Conservation (phyloP, 2,113 vertebrate species). For the Deroptyus accipitrinus region DNA sequence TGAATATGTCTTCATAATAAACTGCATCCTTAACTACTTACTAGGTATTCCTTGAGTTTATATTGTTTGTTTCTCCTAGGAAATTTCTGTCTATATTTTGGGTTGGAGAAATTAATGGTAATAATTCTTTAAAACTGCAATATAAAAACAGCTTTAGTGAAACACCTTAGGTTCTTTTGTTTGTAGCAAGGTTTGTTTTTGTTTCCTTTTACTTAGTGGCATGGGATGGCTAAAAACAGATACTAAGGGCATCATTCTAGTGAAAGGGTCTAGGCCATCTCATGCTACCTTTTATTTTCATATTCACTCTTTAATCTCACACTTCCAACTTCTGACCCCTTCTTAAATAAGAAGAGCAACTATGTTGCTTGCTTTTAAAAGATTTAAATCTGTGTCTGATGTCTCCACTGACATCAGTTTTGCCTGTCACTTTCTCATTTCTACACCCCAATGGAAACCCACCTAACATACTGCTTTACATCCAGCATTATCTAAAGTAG, state of each 20-base stretch:
- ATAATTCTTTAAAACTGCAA: slow-evolving; percentile 54
- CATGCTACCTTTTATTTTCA: slow-evolving; percentile 35
- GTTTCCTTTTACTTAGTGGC: slow-evolving; percentile 29
- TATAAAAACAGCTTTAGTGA: slow-evolving; percentile 74
- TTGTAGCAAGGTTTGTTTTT: slow-evolving; percentile 53
- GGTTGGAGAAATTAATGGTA: slow-evolving; percentile 55
- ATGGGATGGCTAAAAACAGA: slow-evolving; percentile 52
- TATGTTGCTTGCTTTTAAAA: slow-evolving; percentile 61
- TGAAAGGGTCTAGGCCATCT: slow-evolving; percentile 62
- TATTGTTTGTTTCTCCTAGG: slow-evolving; percentile 60
- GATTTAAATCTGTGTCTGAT: slow-evolving; percentile 63
- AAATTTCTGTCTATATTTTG: slow-evolving; percentile 47
- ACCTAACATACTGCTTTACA: slow-evolving; percentile 58
- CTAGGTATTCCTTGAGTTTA: slow-evolving; percentile 61
- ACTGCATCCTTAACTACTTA: slow-evolving; percentile 66
- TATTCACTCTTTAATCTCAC: slow-evolving; percentile 26
- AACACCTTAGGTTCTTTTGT: slow-evolving; percentile 72
- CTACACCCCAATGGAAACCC: slow-evolving; percentile 75
- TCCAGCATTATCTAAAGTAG: slow-evolving; percentile 76
- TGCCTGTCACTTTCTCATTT: slow-evolving; percentile 70
- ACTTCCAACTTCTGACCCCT: slow-evolving; percentile 63
- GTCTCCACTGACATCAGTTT: slow-evolving; percentile 67
- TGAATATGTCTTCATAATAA: slow-evolving; percentile 61
- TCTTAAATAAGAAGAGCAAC: slow-evolving; percentile 68
- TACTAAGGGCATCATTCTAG: slow-evolving; percentile 28